Base-by-base conservation (phyloP, 2,113 vertebrate species). In the Centrocercus urophasianus region DNA sequence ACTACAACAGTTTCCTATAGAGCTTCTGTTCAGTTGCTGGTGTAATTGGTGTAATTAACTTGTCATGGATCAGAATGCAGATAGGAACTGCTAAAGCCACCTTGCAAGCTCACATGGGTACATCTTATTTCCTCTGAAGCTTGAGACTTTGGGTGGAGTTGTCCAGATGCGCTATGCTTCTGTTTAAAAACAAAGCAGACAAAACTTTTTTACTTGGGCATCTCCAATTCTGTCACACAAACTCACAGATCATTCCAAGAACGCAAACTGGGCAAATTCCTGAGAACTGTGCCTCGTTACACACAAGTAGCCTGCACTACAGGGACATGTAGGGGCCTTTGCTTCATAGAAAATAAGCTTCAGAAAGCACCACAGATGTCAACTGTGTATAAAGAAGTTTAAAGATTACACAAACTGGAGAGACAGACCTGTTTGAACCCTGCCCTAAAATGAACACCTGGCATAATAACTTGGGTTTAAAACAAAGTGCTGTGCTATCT, bases 41-140 rank as follows among this genome's bases (percentile, higher is more conserved):
- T 93, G 72, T 96, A 97, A 97, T 93, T 96, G 94, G 91, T 66
- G 92, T 95, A 97, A 96, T 94, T 96, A 97, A 95, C 90, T 94
- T 92, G 82, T 96, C 96, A 95, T 32, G 88, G 94, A 94, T 95
- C 93, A 94, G 93, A 86, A 91, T 92, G 81, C 86, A 95, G 95
- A 95, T 25, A 93, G 89, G 89, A 95, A 90, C 61, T 95, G 91
- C 82, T 92, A 69, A 92, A 93, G 84, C 90, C 85, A 86, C 82
- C 91, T 96, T 77, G 27, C 57, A 70, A 91, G 89, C 75, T 86
- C 91, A 64, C 47, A 81, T 3, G 76, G 83, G 21, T 90, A 61
- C 67, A 72, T 70, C 45, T 77, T 90, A 43, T 36, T 27, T 15
- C 67, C 66, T 57, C 24, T 67, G 52, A 76, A 87, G 45, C 66